Evolutionary conservation across 53 echinoderm and acorn worm genomes (phyloP), one percentile per base, ranked within the genome.

Genomic region (Stichopus horrens): DNA sequence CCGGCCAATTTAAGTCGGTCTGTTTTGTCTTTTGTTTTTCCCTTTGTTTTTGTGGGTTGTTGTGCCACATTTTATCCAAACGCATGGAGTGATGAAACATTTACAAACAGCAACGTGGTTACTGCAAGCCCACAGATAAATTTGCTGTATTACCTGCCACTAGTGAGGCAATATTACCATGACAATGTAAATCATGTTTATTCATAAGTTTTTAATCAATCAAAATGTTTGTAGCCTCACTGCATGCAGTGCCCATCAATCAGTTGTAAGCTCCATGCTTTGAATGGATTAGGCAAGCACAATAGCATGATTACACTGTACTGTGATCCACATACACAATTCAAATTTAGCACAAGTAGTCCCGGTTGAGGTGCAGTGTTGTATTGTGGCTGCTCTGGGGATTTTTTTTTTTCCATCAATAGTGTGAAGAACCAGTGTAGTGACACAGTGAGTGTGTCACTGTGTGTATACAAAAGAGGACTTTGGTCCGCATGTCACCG

Each of bases 181-280:
- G 79, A 79, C 79, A 79, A 79, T 79, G 54, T 53, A 79, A 19
- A 55, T 19, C 79, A 79, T 79, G 79, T 79, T 79, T 79, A 79
- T 79, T 79, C 79, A 79, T 79, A 19, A 79, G 55, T 5, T 16
- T 18, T 51, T 19, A 79, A 79, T 79, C 79, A 79, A 79, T 79
- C n/a, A 55, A 79, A 53, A 55, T n/a, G 51, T 54, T 79, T 79
- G 55, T 79, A 54, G 7, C 54, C 10, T 13, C 63, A 63, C 63
- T 16, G 16, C 63, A 7, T 4, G 8, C 79, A 78, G 79, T 11
- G 79, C 53, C 7, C 54, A 53, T 53, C 79, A 79, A 13, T 79
- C 79, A 63, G 16, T 63, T 63, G 16, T 63, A 63, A 63, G 63
- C 63, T 63, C 63, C 16, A 10, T 63, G 63, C 10, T 63, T 16